Evolutionary conservation across 1,140 invertebrate genomes (phyloP), one percentile per base, ranked within the genome.

Genomic region (Trichonephila inaurata): DNA sequence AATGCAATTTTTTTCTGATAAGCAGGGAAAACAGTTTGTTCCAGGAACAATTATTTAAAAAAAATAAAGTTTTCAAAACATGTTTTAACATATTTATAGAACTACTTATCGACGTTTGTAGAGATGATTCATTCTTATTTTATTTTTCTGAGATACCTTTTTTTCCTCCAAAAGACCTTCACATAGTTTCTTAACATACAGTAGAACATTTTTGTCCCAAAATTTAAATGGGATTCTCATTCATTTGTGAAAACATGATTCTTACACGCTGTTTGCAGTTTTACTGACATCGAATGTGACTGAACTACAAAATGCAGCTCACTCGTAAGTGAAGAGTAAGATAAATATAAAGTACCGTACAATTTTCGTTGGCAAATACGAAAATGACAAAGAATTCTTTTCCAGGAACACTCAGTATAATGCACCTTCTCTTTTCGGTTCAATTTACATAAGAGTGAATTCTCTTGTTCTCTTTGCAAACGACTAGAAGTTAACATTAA

Each of bases 211-310:
- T 77, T 40, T 33, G 72, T 40, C 12, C 5, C 18, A 5, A 33
- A 28, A 77, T 77, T 19, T 77, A 18, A 77, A 77, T 77, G 33
- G 18, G 16, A 21, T 33, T 40, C 28, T 40, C 72, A 40, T 77
- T 77, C 72, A 77, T 40, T 85, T 33, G 14, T 24, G 24, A 28
- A 85, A 24, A n/a, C 83, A 85, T 33, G 83, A 85, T 12, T 85
- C 83, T 85, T 58, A 60, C 51, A 85, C n/a, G 21, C 83, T 61
- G 58, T 85, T 85, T 61, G 83, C 44, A 85, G 83, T 85, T 85
- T 85, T 85, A 61, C 58, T 58, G 51, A 85, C 5, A 16, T 33
- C 12, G 83, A 85, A 85, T 85, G 83, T 85, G 83, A 85, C 83
- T 60, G n/a, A 51, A 85, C 24, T 85, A 12, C 21, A n/a, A 14